phyloP scores from a whole-genome alignment of 2,888 invertebrate genomes.

The Cataglyphis rosenhaueri region DNA sequence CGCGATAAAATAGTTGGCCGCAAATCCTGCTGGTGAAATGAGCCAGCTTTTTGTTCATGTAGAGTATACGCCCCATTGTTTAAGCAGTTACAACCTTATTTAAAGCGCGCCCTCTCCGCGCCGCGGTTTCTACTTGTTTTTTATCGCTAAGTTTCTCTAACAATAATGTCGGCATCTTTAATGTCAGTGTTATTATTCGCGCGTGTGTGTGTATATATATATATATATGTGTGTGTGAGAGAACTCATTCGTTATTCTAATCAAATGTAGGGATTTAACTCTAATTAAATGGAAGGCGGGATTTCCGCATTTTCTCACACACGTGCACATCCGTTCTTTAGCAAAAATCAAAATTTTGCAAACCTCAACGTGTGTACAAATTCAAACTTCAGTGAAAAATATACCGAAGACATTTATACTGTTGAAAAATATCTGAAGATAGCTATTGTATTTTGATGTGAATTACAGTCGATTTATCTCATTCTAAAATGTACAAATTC shows the following conservation, averaged over 20 bases:
- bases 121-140: neutral
- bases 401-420: neutral
- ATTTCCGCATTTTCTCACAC: neutral
- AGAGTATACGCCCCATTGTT: constrained; percentile 43
- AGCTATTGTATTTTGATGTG: neutral
- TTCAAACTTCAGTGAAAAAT: neutral
- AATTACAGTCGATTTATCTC: neutral
- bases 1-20: constrained; percentile 44
- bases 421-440: neutral
- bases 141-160: constrained; percentile 23
- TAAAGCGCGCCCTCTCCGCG: constrained; percentile 34
- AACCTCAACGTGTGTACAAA: neutral
- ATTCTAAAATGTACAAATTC: neutral
- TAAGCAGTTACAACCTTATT: constrained; percentile 50
- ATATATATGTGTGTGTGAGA: too few relatives aligned
- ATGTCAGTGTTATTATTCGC: constrained; percentile 3
- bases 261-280: neutral
- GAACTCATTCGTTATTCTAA: neutral
- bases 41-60: constrained; percentile 18
- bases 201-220: too few relatives aligned
- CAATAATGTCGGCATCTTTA: constrained; percentile 15
- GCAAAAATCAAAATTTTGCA: neutral
- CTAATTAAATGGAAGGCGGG: neutral
- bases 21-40: constrained; percentile 46
- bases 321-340: neutral